A percentile compares a stretch with the other conserved stretches of the same genome.
phyloP scores from a whole-genome alignment of 2,113 vertebrate genomes.

The Rhagologus leucostigma region DNA sequence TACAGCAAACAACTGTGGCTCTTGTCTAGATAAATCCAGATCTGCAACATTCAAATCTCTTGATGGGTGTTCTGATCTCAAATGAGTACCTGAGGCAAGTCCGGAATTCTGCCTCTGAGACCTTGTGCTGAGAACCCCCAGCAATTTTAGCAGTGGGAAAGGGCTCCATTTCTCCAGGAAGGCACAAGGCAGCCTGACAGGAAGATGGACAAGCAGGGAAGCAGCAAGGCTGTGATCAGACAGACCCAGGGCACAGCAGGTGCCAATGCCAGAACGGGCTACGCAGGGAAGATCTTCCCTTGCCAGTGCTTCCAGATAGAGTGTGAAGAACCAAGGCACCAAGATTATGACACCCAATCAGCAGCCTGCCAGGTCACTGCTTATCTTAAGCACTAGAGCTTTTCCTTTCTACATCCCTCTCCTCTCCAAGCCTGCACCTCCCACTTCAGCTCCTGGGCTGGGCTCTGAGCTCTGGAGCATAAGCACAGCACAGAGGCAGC shows the following conservation, averaged over 20 bases:
- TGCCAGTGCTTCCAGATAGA: not conserved
- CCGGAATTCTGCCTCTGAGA: not conserved
- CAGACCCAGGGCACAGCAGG: not conserved
- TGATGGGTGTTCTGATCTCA: rapidly evolving
- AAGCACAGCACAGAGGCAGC: not conserved
- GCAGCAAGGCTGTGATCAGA: not conserved
- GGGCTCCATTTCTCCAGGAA: not conserved
- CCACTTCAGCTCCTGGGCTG: not conserved
- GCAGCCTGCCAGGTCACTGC: not conserved
- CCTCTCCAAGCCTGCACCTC: not conserved
- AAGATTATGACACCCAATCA: not conserved
- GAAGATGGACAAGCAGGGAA: not conserved
- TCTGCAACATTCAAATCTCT: not conserved
- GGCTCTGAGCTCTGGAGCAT: not conserved
- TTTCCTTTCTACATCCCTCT: not conserved
- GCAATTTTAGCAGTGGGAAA: not conserved
- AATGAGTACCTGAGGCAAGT: not conserved
- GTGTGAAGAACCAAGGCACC: not conserved
- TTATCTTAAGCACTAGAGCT: not conserved
- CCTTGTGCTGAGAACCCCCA: rapidly evolving
- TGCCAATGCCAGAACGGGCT: not conserved
- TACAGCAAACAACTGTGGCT: not conserved
- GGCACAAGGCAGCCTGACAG: not conserved
- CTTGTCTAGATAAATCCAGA: not conserved
- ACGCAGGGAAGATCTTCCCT: not conserved